Evolutionary conservation across 2,888 invertebrate genomes (phyloP).

Genomic region (Acrobasis suavella): DNA sequence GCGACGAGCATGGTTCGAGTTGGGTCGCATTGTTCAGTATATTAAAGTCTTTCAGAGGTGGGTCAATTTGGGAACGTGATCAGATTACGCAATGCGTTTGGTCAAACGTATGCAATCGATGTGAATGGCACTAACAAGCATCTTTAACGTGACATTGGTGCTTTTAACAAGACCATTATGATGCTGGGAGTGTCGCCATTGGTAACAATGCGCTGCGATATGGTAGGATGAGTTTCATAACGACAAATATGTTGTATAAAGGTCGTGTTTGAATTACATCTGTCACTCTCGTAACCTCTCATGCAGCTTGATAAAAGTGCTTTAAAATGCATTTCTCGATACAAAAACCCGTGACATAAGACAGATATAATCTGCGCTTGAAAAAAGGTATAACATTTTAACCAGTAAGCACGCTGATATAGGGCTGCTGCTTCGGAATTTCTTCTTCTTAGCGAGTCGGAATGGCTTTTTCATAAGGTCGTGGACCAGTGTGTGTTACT

Average conservation of each 20-base stretch:
- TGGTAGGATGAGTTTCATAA: conserved; percentile 12
- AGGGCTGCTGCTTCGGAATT: too few species aligned
- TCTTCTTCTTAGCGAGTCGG: too few species aligned
- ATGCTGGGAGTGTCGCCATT: conserved; percentile 22
- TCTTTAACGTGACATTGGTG: conserved; percentile 41
- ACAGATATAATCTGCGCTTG: too few species aligned
- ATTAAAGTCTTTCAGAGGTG: conserved; percentile 76
- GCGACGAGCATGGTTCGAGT: conserved; percentile 51
- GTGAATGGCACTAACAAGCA: conserved; percentile 54
- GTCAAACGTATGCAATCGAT: conserved; percentile 53
- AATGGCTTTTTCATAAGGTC: too few species aligned
- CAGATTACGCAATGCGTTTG: conserved; percentile 64
- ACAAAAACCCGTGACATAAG: too few species aligned
- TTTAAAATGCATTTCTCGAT: too few species aligned
- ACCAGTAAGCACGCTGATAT: too few species aligned
- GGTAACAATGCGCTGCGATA: conserved; percentile 11
- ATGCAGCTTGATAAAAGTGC: too few species aligned
- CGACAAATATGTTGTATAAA: conserved; percentile 2
- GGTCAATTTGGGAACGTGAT: conserved; percentile 72
- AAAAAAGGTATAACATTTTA: too few species aligned
- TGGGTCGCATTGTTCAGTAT: conserved; percentile 71
- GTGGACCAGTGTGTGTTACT: too few species aligned
- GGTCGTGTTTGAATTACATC: not conserved
- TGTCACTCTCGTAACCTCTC: not conserved
- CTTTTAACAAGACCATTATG: conserved; percentile 30